phyloP scores from a whole-genome alignment of 2,888 invertebrate genomes.

The Apotomis turbidana region DNA sequence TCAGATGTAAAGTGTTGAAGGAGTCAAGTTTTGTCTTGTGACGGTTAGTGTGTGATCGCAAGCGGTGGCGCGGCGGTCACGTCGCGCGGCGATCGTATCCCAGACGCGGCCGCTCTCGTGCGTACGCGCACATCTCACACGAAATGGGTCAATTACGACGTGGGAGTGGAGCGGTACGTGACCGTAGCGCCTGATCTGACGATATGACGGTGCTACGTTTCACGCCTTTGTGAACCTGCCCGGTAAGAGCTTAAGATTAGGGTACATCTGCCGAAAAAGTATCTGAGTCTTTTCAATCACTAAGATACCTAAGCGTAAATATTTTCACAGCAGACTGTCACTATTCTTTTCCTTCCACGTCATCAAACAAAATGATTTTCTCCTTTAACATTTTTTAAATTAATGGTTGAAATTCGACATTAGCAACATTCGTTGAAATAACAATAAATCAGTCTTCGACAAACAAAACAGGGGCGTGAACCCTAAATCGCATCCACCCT shows the following conservation, averaged over 20 bases:
- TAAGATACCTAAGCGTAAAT: too few relatives aligned
- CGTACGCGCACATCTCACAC: slow-evolving; percentile 73
- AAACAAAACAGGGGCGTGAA: slow-evolving; percentile 57
- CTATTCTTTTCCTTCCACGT: too few relatives aligned
- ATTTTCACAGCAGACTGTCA: too few relatives aligned
- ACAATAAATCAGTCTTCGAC: slow-evolving; percentile 30
- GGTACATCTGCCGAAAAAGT: background rate
- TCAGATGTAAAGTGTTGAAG: background rate
- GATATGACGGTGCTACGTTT: slow-evolving; percentile 74
- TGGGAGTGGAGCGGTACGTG: slow-evolving; percentile 80
- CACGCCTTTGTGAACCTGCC: slow-evolving; percentile 67
- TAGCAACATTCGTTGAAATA: slow-evolving; percentile 4
- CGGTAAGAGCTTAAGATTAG: slow-evolving; percentile 17
- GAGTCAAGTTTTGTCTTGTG: slow-evolving; percentile 16
- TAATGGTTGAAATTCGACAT: background rate
- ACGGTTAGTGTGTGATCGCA: slow-evolving; percentile 32
- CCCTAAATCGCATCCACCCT: slow-evolving; percentile 56
- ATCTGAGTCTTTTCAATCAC: background rate
- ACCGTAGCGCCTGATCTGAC: slow-evolving; percentile 77
- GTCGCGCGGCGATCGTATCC: slow-evolving; percentile 80
- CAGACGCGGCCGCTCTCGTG: slow-evolving; percentile 63
- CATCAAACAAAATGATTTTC: background rate
- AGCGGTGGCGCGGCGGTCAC: slow-evolving; percentile 61
- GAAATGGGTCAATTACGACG: slow-evolving; percentile 83
- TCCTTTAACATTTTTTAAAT: background rate